Conservation (phyloP, 2,113 vertebrate species). For the Typhlomys cinereus region DNA sequence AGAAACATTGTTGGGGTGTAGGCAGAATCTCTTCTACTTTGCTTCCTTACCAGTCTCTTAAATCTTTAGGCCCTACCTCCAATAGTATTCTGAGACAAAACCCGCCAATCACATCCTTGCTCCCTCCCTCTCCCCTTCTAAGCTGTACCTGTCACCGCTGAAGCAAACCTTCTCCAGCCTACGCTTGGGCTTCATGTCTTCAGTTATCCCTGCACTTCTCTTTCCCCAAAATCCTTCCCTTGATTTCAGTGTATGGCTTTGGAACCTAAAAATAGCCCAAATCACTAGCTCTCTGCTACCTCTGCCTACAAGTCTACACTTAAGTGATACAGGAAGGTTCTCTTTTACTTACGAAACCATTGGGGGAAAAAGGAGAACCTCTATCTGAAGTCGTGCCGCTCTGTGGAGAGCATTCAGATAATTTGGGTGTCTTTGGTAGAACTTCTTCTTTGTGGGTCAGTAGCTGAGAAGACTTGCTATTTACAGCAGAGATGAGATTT, state of each 20-base stretch:
- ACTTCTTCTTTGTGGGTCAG: neutral
- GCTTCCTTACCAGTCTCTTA: neutral
- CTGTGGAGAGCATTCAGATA: neutral
- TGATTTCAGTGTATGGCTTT: neutral
- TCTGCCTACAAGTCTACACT: neutral
- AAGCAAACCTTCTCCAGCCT: neutral
- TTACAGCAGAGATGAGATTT: neutral
- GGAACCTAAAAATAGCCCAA: neutral
- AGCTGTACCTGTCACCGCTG: neutral
- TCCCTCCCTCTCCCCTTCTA: neutral
- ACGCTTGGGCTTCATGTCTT: neutral
- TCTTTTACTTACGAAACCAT: neutral
- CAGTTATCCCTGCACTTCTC: neutral
- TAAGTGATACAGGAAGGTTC: neutral
- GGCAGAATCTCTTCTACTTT: neutral
- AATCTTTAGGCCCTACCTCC: no score
- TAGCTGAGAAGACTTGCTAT: neutral
- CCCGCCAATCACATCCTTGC: neutral
- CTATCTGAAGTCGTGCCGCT: neutral
- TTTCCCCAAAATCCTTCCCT: neutral
- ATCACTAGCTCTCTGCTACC: neutral
- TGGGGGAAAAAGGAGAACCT: neutral
- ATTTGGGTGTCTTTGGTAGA: neutral
- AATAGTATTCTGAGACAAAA: neutral
- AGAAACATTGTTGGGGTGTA: neutral